A percentile compares a stretch with the other conserved stretches of the same genome.
These are phyloP conservation scores for Heteromormyrus szaboi DNA, from an alignment of 2,797 vertebrate species.

Conservation along the genomic window DNA sequence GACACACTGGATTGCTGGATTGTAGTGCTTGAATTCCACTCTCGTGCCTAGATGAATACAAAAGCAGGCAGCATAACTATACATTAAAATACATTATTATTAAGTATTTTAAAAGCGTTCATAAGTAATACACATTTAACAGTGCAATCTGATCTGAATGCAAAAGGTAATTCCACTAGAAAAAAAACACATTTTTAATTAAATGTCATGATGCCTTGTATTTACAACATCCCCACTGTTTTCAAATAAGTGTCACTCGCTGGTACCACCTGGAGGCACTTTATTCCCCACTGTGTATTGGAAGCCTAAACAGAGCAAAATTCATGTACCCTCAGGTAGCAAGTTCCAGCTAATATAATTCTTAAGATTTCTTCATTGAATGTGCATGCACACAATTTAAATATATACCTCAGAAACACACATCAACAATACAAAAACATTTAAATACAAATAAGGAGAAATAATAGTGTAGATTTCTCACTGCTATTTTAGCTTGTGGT, in stretches of 20 bases:
- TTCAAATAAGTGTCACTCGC: not conserved
- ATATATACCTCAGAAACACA: not conserved
- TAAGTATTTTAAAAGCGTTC: not conserved
- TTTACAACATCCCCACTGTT: not conserved
- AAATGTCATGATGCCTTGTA: not conserved
- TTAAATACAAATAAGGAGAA: not conserved
- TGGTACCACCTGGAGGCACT: not conserved
- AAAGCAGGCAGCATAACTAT: conserved; percentile 29
- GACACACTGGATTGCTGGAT: conserved; percentile 25
- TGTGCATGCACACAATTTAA: not conserved
- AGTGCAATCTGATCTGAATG: not conserved
- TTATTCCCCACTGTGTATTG: not conserved
- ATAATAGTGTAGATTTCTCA: conserved; percentile 31
- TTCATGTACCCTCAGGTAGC: not conserved
- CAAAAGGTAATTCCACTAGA: not conserved
- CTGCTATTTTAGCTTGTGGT: conserved; percentile 35
- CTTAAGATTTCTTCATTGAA: not conserved
- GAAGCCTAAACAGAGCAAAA: not conserved
- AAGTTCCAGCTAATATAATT: not conserved
- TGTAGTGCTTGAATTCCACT: conserved; percentile 34
- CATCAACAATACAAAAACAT: not conserved
- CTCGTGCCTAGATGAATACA: conserved; percentile 41
- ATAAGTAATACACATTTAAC: not conserved
- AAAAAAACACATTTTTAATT: not conserved
- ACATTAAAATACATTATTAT: not conserved